phyloP scores from a whole-genome alignment of 2,888 invertebrate genomes.

The Aspidiotus destructor region DNA sequence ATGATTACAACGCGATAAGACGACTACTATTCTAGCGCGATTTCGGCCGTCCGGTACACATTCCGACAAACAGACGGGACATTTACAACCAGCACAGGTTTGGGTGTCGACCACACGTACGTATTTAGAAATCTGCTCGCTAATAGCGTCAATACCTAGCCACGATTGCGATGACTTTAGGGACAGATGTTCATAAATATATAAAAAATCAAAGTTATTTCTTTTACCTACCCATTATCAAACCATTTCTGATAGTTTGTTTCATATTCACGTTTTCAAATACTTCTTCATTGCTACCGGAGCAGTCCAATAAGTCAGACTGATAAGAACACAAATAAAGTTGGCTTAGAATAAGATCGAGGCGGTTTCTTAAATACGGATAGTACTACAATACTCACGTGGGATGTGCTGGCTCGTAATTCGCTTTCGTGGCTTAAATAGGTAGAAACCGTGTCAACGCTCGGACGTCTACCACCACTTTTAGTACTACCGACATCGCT shows the following conservation, averaged over 20 bases:
- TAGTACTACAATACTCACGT: constrained; percentile 35
- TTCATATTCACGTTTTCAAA: constrained; percentile 44
- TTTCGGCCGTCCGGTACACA: constrained; percentile 27
- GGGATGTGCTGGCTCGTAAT: constrained; percentile 38
- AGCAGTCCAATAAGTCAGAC: constrained; percentile 60
- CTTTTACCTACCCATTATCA: constrained; percentile 45
- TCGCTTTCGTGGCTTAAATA: constrained; percentile 79
- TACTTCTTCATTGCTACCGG: constrained; percentile 54
- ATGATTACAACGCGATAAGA: constrained; percentile 65
- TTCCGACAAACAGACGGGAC: constrained; percentile 53
- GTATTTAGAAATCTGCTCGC: constrained; percentile 57
- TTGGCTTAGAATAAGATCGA: constrained; percentile 3
- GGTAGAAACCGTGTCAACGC: constrained; percentile 79
- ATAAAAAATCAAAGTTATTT: not conserved
- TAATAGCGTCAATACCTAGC: constrained; percentile 49
- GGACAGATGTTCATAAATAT: not conserved
- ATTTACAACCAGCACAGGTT: constrained; percentile 49
- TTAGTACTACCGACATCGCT: constrained; percentile 63
- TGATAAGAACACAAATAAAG: constrained; percentile 28
- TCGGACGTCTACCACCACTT: constrained; percentile 66
- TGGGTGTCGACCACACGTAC: constrained; percentile 57
- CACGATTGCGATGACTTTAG: not conserved
- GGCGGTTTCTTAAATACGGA: not conserved
- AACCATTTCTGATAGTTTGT: constrained; percentile 41
- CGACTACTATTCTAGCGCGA: constrained; percentile 47